Conservation (phyloP, 2,888 invertebrate genomes). For the Eupeodes latifasciatus region DNA sequence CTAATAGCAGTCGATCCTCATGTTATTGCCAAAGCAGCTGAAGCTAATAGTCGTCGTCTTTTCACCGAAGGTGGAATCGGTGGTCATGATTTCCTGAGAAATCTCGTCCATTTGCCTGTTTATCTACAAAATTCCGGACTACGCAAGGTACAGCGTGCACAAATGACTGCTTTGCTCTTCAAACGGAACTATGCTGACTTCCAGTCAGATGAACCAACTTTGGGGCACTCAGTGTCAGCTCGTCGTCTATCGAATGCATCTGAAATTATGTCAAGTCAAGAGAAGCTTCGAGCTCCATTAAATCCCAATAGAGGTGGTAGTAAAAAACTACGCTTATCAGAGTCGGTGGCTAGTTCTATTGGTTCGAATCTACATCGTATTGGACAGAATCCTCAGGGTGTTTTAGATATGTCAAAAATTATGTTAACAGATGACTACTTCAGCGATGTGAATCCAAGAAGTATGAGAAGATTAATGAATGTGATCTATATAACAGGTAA, state of each 20-base stretch:
- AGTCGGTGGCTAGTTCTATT: slow-evolving; percentile 95
- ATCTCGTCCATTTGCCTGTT: slow-evolving; percentile 98
- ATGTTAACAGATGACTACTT: slow-evolving; percentile 99
- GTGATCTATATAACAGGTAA: slow-evolving; percentile 97
- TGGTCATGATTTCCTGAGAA: slow-evolving; percentile 96
- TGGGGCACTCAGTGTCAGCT: slow-evolving; percentile 87
- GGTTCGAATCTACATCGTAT: slow-evolving; percentile 93
- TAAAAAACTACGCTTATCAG: slow-evolving; percentile 91
- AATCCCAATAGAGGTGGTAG: slow-evolving; percentile 86
- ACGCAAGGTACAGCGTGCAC: slow-evolving; percentile 93
- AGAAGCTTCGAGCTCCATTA: slow-evolving; percentile 87
- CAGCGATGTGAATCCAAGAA: slow-evolving; percentile 98
- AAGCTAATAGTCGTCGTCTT: slow-evolving; percentile 93
- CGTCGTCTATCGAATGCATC: slow-evolving; percentile 92
- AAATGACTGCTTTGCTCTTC: slow-evolving; percentile 88
- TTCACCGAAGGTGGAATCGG: slow-evolving; percentile 94
- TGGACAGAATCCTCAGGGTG: slow-evolving; percentile 87
- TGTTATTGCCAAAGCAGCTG: slow-evolving; percentile 98
- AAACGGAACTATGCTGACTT: slow-evolving; percentile 82
- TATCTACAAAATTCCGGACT: slow-evolving; percentile 98
- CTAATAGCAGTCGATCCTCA: slow-evolving; percentile 99
- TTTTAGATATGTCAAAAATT: slow-evolving; percentile 88
- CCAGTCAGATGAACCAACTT: slow-evolving; percentile 81
- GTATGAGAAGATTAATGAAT: slow-evolving; percentile 98
- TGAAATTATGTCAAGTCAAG: slow-evolving; percentile 92